A percentile compares a stretch with the other conserved stretches of the same genome.
These are phyloP conservation scores for Calidris pugnax DNA, from an alignment of 2,113 vertebrate species.

Conservation along the genomic window DNA sequence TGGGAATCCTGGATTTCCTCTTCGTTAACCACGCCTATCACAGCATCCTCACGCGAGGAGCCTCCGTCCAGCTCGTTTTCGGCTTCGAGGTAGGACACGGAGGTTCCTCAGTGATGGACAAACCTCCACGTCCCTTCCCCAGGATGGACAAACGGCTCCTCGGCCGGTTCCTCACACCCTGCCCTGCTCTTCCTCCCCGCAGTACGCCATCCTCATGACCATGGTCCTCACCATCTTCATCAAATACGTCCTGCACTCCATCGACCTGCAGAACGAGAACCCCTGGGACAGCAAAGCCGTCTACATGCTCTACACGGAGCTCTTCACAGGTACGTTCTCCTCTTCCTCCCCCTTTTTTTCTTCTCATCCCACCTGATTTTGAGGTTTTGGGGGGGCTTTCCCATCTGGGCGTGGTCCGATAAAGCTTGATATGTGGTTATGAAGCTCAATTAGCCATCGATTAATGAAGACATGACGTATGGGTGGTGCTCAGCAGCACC, in stretches of 20 bases:
- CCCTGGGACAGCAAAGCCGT: constrained; percentile 98
- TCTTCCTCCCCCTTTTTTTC: rapidly evolving
- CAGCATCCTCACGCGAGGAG: constrained; percentile 92
- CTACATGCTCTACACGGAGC: constrained; percentile 97
- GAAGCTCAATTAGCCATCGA: rapidly evolving
- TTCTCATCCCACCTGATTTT: not conserved
- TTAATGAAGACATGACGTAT: rapidly evolving
- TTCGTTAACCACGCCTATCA: constrained; percentile 95
- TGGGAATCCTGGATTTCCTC: constrained; percentile 88
- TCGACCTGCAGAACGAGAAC: constrained; percentile 94
- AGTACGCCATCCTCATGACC: constrained; percentile 96
- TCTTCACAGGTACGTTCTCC: constrained; percentile 86
- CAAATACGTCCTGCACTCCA: constrained; percentile 92
- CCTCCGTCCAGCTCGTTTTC: constrained; percentile 96
- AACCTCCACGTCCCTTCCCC: rapidly evolving
- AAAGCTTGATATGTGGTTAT: rapidly evolving
- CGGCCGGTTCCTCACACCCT: rapidly evolving
- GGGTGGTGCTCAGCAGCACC: not conserved
- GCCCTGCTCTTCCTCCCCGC: not conserved
- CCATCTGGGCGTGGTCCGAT: rapidly evolving
- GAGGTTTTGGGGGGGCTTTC: rapidly evolving
- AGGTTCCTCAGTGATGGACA: too few relatives aligned
- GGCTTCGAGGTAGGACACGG: constrained; percentile 62
- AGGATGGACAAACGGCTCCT: not conserved
- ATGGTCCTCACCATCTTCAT: constrained; percentile 96